Evolutionary conservation across 2,888 invertebrate species (phyloP).

Genomic region (Halictus ligatus): DNA sequence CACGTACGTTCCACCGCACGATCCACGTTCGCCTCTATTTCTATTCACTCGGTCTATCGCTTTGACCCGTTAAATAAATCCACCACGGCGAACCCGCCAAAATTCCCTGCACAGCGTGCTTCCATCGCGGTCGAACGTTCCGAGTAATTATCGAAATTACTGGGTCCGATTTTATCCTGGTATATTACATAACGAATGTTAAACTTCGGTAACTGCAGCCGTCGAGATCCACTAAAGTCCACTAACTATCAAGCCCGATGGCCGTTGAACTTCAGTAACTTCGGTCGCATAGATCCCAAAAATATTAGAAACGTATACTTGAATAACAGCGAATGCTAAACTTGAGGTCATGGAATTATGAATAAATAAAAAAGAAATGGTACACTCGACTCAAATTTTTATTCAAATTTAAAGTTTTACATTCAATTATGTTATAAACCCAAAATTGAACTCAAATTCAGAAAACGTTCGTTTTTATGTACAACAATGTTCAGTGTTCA

Average conservation of each 20-base stretch:
- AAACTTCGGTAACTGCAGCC: background rate
- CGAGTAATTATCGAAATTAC: conserved; percentile 33
- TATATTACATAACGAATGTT: background rate
- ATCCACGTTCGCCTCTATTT: background rate
- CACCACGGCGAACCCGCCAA: background rate
- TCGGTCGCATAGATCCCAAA: background rate
- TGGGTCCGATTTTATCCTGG: background rate
- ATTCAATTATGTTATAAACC: background rate
- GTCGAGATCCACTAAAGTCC: background rate
- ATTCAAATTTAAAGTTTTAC: background rate
- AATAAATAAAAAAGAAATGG: no score
- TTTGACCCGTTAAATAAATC: conserved; percentile 29
- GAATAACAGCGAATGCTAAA: background rate
- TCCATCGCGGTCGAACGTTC: conserved; percentile 18
- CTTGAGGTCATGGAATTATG: no score
- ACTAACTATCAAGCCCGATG: background rate
- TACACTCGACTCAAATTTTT: background rate
- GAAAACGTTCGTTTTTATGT: background rate
- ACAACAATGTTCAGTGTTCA: background rate
- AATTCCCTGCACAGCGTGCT: background rate
- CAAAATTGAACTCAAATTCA: background rate
- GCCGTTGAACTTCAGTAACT: background rate
- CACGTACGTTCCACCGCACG: background rate
- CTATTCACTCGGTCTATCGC: conserved; percentile 22
- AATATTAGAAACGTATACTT: background rate